Evolutionary conservation across 2,797 vertebrate genomes (phyloP), one percentile per base, ranked within the genome.

Genomic region (Heteromormyrus szaboi): DNA sequence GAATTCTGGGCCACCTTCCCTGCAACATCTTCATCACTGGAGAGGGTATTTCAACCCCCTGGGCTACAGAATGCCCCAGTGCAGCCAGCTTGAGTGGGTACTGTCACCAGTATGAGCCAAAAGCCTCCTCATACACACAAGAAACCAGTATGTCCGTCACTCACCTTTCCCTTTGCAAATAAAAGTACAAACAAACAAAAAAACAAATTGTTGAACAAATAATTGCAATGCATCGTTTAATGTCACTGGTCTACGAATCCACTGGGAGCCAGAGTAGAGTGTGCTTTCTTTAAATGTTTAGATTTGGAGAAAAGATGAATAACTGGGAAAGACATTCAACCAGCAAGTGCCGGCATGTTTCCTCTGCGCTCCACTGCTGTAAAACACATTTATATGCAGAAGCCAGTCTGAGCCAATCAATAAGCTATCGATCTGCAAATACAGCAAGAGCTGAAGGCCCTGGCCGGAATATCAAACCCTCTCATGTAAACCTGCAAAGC

Each of bases 401-500:
- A 90, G 65, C 37, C 41, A 83, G 83, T 86, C 89, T 90, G 88
- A 91, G 89, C 68, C 89, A 90, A 94, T 95, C 93, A 86, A 92
- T 94, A 59, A 44, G 56, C 86, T 90, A 94, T 92, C 88, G 93
- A 95, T 93, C 90, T 91, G 72, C 85, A 87, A 91, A 91, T 89
- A 91, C 87, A 92, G 88, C 91, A 87, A 90, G 29, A 85, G 86
- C 91, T 92, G 85, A 90, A 90, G 90, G 88, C 87, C 91, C 92
- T 88, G 90, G 86, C 91, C 22, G 1, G 88, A 90, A 85, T 90
- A 91, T 91, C 89, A 90, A 91, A 90, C 90, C 91, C 88, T 48
- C 79, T 48, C 79, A 90, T 88, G 89, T 89, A 89, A 81, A 90
- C 89, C 87, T 89, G 84, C 85, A 90, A 90, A 89, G 90, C 89